phyloP scores from a whole-genome alignment of 2,113 vertebrate species.

The Scopus umbretta region DNA sequence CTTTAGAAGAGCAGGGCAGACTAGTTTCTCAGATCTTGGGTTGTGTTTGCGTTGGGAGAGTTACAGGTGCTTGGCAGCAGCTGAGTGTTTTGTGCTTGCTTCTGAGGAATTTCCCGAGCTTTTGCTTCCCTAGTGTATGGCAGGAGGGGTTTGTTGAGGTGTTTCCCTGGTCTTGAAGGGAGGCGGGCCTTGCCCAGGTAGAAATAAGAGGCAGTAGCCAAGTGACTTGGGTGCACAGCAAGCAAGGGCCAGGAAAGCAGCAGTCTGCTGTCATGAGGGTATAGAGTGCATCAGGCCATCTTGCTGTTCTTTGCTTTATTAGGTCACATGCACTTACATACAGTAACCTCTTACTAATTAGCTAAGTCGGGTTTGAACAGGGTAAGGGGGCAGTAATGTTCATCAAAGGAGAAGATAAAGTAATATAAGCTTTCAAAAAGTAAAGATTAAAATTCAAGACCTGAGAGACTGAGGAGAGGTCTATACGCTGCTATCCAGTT shows the following conservation, averaged over 20 bases:
- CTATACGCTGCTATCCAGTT: background rate
- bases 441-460: background rate
- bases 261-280: background rate
- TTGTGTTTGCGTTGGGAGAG: background rate
- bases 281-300: background rate
- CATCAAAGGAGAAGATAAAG: background rate
- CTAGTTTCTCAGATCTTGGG: background rate
- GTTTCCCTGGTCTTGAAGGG: background rate
- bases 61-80: background rate
- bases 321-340: rapidly evolving
- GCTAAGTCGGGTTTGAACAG: background rate
- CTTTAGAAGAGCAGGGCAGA: background rate
- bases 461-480: background rate
- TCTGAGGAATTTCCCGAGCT: background rate
- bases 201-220: background rate
- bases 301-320: background rate
- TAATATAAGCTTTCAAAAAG: background rate
- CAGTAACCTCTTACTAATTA: background rate
- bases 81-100: background rate
- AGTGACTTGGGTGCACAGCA: background rate
- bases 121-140: background rate
- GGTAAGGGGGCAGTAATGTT: background rate
- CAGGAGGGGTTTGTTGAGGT: background rate
- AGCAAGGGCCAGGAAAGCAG: background rate
- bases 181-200: background rate